phyloP scores from a whole-genome alignment of 1,140 invertebrate species.

The Trichoplusia ni region DNA sequence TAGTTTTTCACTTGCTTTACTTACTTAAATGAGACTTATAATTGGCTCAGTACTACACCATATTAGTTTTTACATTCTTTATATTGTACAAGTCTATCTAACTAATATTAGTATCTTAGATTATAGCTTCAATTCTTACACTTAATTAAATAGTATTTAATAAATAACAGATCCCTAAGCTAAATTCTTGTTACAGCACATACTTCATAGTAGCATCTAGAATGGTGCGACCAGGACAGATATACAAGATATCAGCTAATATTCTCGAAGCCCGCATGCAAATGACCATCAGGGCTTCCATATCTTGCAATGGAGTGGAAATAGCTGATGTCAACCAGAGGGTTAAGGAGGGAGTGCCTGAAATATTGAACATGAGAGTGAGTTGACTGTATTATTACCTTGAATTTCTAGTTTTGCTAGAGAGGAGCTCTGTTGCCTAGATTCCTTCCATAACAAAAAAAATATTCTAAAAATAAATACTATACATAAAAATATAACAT shows the following conservation, averaged over 20 bases:
- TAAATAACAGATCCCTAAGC: no score
- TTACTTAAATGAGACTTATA: no score
- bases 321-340: constrained; percentile 88
- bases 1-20: no score
- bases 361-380: constrained; percentile 91
- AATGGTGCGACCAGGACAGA: constrained; percentile 92
- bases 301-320: constrained; percentile 93
- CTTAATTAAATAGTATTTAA: no score
- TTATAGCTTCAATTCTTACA: no score
- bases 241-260: constrained; percentile 91
- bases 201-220: constrained; percentile 94
- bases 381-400: constrained; percentile 36
- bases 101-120: no score
- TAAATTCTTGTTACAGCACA: constrained; percentile 81
- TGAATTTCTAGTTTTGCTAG: neutral
- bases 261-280: constrained; percentile 88
- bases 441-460: no score
- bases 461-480: no score
- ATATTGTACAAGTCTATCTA: no score
- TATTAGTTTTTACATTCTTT: no score
- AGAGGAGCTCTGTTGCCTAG: neutral
- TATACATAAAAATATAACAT: no score
- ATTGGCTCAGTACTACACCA: no score
- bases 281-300: constrained; percentile 90
- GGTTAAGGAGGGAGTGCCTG: constrained; percentile 90